phyloP scores from a whole-genome alignment of 2,888 invertebrate genomes.

The Lacanobia oleracea region DNA sequence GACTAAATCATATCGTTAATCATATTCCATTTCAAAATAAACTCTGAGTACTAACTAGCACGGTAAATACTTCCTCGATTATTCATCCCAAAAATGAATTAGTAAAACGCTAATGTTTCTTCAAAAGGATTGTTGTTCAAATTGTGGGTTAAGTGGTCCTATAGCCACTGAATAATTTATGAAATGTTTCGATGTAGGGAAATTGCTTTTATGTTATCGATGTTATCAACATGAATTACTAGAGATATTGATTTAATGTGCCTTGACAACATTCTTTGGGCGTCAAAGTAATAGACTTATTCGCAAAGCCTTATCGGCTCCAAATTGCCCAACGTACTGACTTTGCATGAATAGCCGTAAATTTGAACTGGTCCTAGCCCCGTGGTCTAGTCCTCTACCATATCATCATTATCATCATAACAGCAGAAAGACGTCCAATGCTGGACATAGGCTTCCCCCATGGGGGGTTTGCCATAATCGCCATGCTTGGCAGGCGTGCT shows the following conservation, averaged over 20 bases:
- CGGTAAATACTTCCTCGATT: constrained; percentile 7
- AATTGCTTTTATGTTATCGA: background rate
- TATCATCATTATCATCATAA: too few relatives aligned
- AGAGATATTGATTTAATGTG: background rate
- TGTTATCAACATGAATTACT: constrained; percentile 13
- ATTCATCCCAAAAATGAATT: constrained; percentile 38
- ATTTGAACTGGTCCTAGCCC: too few relatives aligned
- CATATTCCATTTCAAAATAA: constrained; percentile 2
- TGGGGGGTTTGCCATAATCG: too few relatives aligned
- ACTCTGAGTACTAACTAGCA: background rate
- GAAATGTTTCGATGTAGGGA: constrained; percentile 15
- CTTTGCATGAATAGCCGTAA: too few relatives aligned
- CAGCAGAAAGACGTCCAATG: too few relatives aligned
- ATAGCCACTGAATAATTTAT: constrained; percentile 47
- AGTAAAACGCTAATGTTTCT: constrained; percentile 34
- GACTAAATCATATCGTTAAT: background rate
- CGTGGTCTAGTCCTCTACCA: too few relatives aligned
- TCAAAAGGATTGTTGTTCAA: constrained; percentile 36
- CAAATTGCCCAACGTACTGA: too few relatives aligned
- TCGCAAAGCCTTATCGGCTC: too few relatives aligned
- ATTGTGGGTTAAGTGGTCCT: constrained; percentile 34
- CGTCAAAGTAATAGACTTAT: too few relatives aligned
- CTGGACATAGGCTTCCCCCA: too few relatives aligned
- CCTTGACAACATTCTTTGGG: too few relatives aligned
- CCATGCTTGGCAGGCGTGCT: too few relatives aligned